Evolutionary conservation across 2,888 invertebrate genomes (phyloP), one percentile per base, ranked within the genome.

Genomic region (Sarcophaga caerulescens): DNA sequence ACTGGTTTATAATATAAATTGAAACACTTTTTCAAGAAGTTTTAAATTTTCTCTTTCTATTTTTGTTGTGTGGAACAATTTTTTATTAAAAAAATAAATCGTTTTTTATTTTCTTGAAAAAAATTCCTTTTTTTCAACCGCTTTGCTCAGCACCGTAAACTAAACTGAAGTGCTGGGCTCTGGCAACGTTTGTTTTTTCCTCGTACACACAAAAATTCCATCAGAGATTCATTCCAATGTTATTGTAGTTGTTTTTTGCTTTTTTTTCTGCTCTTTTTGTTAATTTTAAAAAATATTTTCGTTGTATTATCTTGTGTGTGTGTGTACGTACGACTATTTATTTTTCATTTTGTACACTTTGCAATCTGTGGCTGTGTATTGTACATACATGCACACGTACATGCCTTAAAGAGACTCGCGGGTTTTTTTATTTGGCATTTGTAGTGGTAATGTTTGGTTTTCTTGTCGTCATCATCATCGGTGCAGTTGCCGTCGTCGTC

Each of bases 71-170:
- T 52, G 12, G 14, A 35, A 8, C 25, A 44, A 44, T 4, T 14
- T 19, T 80, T 19, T 65, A 76, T 63, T 52, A 59, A 17, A 60
- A 60, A n/a, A 45, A 47, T 70, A 69, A 84, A 79, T 75, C 65
- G 65, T 80, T 70, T 66, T 35, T 19, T 19, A 19, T 19, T 44
- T 19, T 19, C 44, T 44, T 44, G 25, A 59, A 65, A 74, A 73
- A 45, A 74, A 17, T 52, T 59, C n/a, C 45, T 66, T 73, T 77
- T 75, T 79, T 83, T 81, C 88, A 89, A 90, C 91, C 90, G 91
- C 89, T 90, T 90, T 90, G 90, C 89, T 91, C 91, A 90, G 90
- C 90, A 89, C 90, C 90, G 88, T 88, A 91, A 90, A 91, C 90
- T 89, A 90, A 90, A 90, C 91, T 91, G 84, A 91, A 86, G 80